Base-by-base conservation (phyloP, 2,113 vertebrate species). In the Buteo buteo region DNA sequence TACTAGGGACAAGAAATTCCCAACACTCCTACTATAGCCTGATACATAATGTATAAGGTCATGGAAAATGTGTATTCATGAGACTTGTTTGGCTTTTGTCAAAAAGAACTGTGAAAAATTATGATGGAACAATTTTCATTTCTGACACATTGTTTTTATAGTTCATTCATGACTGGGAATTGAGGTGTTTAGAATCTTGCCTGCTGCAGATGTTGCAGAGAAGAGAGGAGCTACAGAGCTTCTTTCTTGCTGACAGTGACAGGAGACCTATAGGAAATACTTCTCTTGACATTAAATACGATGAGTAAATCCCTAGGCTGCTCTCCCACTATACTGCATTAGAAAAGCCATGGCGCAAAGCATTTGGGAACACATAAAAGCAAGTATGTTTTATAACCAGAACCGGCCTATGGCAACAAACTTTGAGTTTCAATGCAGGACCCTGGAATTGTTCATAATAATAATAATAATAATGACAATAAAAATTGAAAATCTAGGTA, bases 101-200 rank as follows among this genome's bases (percentile, higher is more conserved):
- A 98, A 97, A 98, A 97, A 97, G 97, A 98, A 97, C 98, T 98
- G 98, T 98, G 98, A 98, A 98, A 98, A 98, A 98, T 98, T 98
- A 97, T 97, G 98, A 98, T 98, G 97, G 98, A 97, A 98, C 97
- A 97, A 98, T 98, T 98, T 98, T 98, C 97, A 98, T 98, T 98
- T 98, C 98, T 98, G 98, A 98, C 97, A 98, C 97, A 97, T 98
- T 98, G 98, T 98, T 98, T 98, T 98, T 97, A 97, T 97, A 97
- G 96, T 90, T 94, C 96, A 84, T 96, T 98, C 98, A 96, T 97
- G 98, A 88, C 97, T 97, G 98, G 97, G 98, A 98, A 98, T 98
- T 98, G 97, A 97, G 95, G 96, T 94, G 89, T 95, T 98, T 84
- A 71, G 97, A 98, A 96, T 97, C 96, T 78, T 87, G 95, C 88